Evolutionary conservation across 2,888 invertebrate genomes (phyloP).

Genomic region (Nemotelus pantherinus): DNA sequence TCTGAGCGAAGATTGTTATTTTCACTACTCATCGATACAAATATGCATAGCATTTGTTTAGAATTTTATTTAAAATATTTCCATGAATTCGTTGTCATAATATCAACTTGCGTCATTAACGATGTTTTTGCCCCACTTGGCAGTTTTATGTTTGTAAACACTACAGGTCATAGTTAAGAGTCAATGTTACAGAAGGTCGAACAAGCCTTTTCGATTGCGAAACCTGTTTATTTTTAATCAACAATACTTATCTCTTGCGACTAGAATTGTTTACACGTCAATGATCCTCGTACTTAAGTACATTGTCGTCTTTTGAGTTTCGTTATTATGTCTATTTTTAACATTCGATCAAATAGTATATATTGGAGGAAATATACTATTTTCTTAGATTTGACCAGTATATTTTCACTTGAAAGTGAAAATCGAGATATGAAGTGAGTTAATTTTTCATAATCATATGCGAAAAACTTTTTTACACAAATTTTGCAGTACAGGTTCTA

Average conservation of each 20-base stretch:
- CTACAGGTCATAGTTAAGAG: slow-evolving; percentile 4
- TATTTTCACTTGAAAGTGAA: too few species aligned
- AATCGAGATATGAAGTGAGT: too few species aligned
- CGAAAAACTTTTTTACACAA: too few species aligned
- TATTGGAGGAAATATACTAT: too few species aligned
- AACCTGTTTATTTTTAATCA: slow-evolving; percentile 13
- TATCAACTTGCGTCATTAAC: slow-evolving; percentile 5
- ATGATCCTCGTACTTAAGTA: background rate
- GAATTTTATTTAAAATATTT: background rate
- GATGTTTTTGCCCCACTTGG: slow-evolving; percentile 19
- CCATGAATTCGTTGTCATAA: background rate
- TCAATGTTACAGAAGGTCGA: slow-evolving; percentile 30
- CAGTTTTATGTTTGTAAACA: slow-evolving; percentile 22
- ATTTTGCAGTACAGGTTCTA: too few species aligned
- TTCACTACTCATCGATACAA: background rate
- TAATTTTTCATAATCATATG: too few species aligned
- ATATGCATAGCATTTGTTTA: background rate
- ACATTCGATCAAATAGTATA: too few species aligned
- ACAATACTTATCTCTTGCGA: background rate
- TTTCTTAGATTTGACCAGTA: too few species aligned
- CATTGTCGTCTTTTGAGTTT: too few species aligned
- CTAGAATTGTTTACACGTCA: background rate
- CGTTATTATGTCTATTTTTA: too few species aligned
- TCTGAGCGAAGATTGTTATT: background rate
- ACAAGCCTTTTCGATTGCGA: slow-evolving; percentile 1